A percentile compares a stretch with the other conserved stretches of the same genome.
phyloP scores from a whole-genome alignment of 2,797 vertebrate species.

The Mormyrus hasselquistii region DNA sequence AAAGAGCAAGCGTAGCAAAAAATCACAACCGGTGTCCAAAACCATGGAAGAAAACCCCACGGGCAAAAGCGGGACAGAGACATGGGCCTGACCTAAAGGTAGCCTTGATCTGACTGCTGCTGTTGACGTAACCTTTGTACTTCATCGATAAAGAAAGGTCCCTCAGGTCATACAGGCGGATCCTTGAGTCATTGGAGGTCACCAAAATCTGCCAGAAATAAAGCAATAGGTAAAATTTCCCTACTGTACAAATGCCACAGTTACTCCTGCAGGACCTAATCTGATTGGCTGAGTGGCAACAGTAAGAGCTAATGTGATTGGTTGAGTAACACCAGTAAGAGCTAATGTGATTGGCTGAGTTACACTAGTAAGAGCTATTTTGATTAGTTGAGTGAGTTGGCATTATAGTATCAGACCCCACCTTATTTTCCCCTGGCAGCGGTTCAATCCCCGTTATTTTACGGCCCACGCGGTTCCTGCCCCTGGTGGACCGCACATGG shows the following conservation, averaged over 20 bases:
- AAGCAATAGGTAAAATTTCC: background rate
- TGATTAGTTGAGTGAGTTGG: background rate
- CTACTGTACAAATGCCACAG: background rate
- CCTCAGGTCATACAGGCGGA: constrained; percentile 90
- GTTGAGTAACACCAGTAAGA: background rate
- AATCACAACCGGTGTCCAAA: background rate
- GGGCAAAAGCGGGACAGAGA: background rate
- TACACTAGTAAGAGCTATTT: background rate
- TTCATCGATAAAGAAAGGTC: constrained; percentile 98
- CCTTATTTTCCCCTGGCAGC: constrained; percentile 96
- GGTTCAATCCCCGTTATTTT: constrained; percentile 98
- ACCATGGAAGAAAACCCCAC: background rate
- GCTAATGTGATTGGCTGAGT: background rate
- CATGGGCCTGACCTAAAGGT: constrained; percentile 83
- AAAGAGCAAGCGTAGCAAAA: constrained; percentile 19
- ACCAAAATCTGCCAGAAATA: constrained; percentile 79
- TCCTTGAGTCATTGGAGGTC: constrained; percentile 95
- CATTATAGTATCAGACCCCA: constrained; percentile 37
- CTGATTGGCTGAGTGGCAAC: background rate
- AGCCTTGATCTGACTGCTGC: constrained; percentile 98
- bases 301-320: background rate
- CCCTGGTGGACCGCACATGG: constrained; percentile 92
- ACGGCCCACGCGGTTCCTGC: constrained; percentile 92
- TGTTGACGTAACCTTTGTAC: constrained; percentile 97
- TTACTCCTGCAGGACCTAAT: background rate